Base-by-base conservation (phyloP, 2,113 vertebrate species). In the Alouatta palliata region DNA sequence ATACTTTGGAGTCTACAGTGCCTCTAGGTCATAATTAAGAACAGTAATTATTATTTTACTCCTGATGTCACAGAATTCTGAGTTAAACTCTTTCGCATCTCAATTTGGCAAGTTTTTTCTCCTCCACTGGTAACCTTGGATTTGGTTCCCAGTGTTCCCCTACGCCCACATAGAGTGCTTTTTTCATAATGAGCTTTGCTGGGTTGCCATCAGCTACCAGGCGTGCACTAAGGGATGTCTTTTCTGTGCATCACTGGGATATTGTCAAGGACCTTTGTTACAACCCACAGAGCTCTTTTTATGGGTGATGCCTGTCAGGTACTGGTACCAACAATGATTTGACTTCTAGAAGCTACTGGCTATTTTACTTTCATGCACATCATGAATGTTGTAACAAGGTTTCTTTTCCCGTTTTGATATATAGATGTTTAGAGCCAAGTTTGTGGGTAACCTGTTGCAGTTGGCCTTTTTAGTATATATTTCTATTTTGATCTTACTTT, bases 11-110 rank as follows among this genome's bases (percentile, higher is more conserved):
- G 30, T 75, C 95, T 90, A 43, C 77, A n/a, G 43, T 97, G 94
- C 87, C 95, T 95, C 87, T 90, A 90, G 95, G 95, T 96, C 91
- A 73, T 83, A 96, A 91, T 95, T 88, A 96, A 61, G 16, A 96
- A 70, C 17, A 85, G 76, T 96, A 96, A 97, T 96, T 97, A 97
- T 96, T 93, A 90, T 79, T 88, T 66, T 87, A 47, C 30, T 93
- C 84, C 85, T 79, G 43, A 90, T 97, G 92, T 87, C 87, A 90
- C 56, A 9, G 56, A 64, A 87, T 85, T 97, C 90, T 81, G 40
- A 94, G 58, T 84, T 77, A 58, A 93, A 87, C 68, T 92, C 35
- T 95, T 81, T 77, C 76, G 70, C 58, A 82, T 95, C 81, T 96
- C 54, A 47, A 32, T 97, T 95, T 87, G 71, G 43, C 52, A 43